Evolutionary conservation across 2,797 vertebrate species (phyloP).

Genomic region (Danio albolineatus): DNA sequence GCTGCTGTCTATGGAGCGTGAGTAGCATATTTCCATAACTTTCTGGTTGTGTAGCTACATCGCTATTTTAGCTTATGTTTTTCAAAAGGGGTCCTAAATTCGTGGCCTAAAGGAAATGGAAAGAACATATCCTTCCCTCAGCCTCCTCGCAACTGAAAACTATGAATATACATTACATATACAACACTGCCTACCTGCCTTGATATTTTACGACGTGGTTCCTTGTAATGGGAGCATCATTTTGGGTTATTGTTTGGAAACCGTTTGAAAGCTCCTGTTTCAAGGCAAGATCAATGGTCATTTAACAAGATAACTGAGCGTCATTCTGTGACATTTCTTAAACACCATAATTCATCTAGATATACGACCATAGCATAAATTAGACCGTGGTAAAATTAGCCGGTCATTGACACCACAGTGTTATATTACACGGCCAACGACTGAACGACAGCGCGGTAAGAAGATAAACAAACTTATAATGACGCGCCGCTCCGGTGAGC

Average conservation of each 20-base stretch:
- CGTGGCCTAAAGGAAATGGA: too few relatives aligned
- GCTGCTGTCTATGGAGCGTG: too few relatives aligned
- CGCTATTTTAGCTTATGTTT: too few relatives aligned
- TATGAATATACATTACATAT: too few relatives aligned
- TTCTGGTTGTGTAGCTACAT: too few relatives aligned
- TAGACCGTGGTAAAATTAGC: too few relatives aligned
- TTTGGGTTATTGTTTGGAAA: not conserved
- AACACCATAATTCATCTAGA: not conserved
- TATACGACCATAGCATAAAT: not conserved
- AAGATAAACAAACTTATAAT: slow-evolving; percentile 42
- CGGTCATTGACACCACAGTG: not conserved
- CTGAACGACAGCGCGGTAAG: not conserved
- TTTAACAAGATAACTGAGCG: not conserved
- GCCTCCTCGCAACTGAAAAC: too few relatives aligned
- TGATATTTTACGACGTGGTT: not conserved
- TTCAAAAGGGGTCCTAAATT: too few relatives aligned
- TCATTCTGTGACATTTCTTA: not conserved
- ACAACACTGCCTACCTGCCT: not conserved
- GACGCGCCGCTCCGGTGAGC: not conserved
- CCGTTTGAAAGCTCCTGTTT: not conserved
- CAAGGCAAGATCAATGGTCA: not conserved
- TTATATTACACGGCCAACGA: not conserved
- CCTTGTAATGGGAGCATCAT: not conserved
- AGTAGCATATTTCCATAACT: too few relatives aligned
- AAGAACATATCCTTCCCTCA: too few relatives aligned